Conservation (phyloP, 1,140 invertebrate species). For the Drosophila takahashii region DNA sequence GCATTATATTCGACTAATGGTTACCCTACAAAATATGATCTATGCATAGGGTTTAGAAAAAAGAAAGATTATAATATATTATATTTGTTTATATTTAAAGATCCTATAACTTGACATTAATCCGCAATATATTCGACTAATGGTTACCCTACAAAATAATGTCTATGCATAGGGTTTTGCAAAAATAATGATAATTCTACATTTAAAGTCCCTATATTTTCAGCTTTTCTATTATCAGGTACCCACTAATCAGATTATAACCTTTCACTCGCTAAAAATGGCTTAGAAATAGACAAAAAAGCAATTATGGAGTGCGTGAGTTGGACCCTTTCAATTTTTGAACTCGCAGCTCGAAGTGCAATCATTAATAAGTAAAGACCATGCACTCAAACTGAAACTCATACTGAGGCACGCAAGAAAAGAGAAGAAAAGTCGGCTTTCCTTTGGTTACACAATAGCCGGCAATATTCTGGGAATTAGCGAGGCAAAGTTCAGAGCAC, state of each 20-base stretch:
- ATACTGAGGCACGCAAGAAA: slow-evolving; percentile 11
- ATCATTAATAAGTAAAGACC: slow-evolving; percentile 11
- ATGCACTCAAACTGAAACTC: neutral
- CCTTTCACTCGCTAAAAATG: too few relatives aligned
- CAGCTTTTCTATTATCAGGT: too few relatives aligned
- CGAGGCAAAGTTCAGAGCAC: slow-evolving; percentile 43
- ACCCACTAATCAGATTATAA: too few relatives aligned
- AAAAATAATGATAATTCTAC: too few relatives aligned
- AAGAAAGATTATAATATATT: too few relatives aligned
- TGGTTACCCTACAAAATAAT: neutral
- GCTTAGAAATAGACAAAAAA: neutral
- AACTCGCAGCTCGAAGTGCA: neutral
- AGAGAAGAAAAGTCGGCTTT: slow-evolving; percentile 28
- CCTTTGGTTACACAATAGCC: slow-evolving; percentile 21
- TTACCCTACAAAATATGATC: neutral
- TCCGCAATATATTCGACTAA: neutral
- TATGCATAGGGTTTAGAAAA: too few relatives aligned
- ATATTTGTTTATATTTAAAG: too few relatives aligned
- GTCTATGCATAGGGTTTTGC: too few relatives aligned
- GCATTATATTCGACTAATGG: neutral
- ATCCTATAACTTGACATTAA: too few relatives aligned
- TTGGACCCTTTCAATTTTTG: neutral
- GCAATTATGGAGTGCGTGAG: neutral
- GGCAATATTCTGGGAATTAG: slow-evolving; percentile 34
- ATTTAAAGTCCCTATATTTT: too few relatives aligned